These are phyloP conservation scores for Gryon sp. DNA, from an alignment of 1,140 invertebrate genomes.

Conservation along the genomic window DNA sequence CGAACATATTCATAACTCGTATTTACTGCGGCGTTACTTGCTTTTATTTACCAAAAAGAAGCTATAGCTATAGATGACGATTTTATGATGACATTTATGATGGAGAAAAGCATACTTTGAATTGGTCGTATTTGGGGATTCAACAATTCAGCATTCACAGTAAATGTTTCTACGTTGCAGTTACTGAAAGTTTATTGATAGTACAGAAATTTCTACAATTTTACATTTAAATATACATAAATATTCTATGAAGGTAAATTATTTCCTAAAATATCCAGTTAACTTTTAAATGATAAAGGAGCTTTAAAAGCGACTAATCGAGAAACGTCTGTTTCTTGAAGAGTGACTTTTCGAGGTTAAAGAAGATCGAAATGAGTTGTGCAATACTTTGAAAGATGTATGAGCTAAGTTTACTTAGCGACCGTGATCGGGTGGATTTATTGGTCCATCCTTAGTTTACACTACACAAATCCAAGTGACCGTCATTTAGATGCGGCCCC, in stretches of 20 bases:
- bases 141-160: slow-evolving; percentile 48
- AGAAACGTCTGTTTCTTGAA: slow-evolving; percentile 43
- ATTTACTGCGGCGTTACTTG: slow-evolving; percentile 68
- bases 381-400: slow-evolving; percentile 78
- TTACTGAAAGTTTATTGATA: slow-evolving; percentile 35
- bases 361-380: slow-evolving; percentile 66
- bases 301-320: not conserved
- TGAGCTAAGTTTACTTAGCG: slow-evolving; percentile 77
- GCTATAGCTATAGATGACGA: slow-evolving; percentile 68
- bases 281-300: not conserved
- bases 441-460: slow-evolving; percentile 76
- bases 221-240: not conserved
- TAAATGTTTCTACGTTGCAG: slow-evolving; percentile 42
- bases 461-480: slow-evolving; percentile 79
- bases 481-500: slow-evolving; percentile 67
- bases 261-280: not conserved
- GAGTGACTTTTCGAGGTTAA: slow-evolving; percentile 52
- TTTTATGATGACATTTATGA: slow-evolving; percentile 76
- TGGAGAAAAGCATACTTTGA: slow-evolving; percentile 70
- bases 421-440: slow-evolving; percentile 79
- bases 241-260: too few species aligned
- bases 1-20: slow-evolving; percentile 74
- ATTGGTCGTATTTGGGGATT: slow-evolving; percentile 66
- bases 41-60: slow-evolving; percentile 67
- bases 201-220: slow-evolving; percentile 26